Evolutionary conservation across 2,888 invertebrate genomes (phyloP), one percentile per base, ranked within the genome.

Genomic region (Patella pellucida): DNA sequence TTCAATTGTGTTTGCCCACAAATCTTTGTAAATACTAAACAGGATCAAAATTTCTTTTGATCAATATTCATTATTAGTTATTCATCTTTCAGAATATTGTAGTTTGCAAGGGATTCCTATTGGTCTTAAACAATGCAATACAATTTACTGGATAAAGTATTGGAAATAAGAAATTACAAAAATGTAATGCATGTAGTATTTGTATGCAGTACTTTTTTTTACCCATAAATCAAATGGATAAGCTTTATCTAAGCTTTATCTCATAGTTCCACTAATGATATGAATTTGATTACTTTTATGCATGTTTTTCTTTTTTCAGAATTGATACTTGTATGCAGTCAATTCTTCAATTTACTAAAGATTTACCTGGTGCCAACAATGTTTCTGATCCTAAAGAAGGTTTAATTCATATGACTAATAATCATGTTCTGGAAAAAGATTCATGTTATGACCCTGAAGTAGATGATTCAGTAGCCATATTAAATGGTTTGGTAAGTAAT

Each of bases 401-500:
- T 16, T 78, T 89, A 11, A 78, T 83, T 1, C 82, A 85, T 76
- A 85, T 89, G 83, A 81, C 85, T 23, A 85, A 86, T 75, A 84
- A 83, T 68, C 86, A 87, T 75, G 80, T 85, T 27, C 79, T 89
- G 74, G 89, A 89, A 80, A 89, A 89, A 75, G 85, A 86, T 52
- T 85, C 87, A 1, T 89, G 89, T 76, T 88, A 88, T 76, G 89
- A 89, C 74, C 88, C 88, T 9, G 88, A 89, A 51, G 76, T 84
- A n/a, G 89, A 87, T 41, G 87, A 87, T 71, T 83, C 89, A 19
- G 82, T 85, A 14, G 84, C 85, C 50, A 85, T 89, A 15, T 83
- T 89, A 1, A 79, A 81, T 71, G 86, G 88, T 79, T 83, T 88
- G 70, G 88, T 89, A 81, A 83, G 86, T 78, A 41, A 41, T 41